A percentile compares a stretch with the other conserved stretches of the same genome.
These are phyloP conservation scores for Brassicogethes aeneus DNA, from an alignment of 2,888 invertebrate species.

Conservation along the genomic window DNA sequence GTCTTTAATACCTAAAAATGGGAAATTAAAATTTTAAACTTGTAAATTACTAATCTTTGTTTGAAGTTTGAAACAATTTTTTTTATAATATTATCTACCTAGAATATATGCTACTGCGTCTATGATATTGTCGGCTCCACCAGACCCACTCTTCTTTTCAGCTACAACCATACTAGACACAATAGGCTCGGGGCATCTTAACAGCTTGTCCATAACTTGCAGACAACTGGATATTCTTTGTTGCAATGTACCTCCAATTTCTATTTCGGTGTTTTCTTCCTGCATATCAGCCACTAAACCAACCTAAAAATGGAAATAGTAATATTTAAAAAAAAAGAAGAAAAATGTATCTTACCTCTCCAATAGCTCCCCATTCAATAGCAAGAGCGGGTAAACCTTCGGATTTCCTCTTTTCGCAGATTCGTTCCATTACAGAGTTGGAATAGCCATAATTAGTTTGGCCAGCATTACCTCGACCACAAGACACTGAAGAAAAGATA, in stretches of 20 bases:
- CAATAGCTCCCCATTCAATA: constrained; percentile 25
- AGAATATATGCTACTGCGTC: constrained; percentile 56
- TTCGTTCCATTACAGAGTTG: constrained; percentile 24
- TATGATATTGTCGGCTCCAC: constrained; percentile 57
- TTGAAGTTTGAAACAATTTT: not conserved
- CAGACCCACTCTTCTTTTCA: constrained; percentile 59
- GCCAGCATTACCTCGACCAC: constrained; percentile 23
- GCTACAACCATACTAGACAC: constrained; percentile 83
- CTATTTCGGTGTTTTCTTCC: constrained; percentile 38
- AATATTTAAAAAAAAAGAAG: too few relatives aligned
- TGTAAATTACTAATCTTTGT: too few relatives aligned
- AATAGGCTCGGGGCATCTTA: constrained; percentile 55
- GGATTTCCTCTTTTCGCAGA: constrained; percentile 20
- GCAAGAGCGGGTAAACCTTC: constrained; percentile 23
- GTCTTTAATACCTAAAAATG: constrained; percentile 33
- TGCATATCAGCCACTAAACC: constrained; percentile 57
- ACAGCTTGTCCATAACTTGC: constrained; percentile 54
- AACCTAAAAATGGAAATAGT: constrained; percentile 37
- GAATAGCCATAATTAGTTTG: constrained; percentile 26
- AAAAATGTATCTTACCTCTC: too few relatives aligned
- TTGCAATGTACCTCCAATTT: constrained; percentile 54
- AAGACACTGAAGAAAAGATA: constrained; percentile 21
- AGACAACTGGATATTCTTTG: constrained; percentile 59
- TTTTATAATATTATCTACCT: constrained; percentile 36
- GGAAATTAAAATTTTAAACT: too few relatives aligned